Conservation (phyloP, 2,113 vertebrate genomes). For the Chaenocephalus aceratus region DNA sequence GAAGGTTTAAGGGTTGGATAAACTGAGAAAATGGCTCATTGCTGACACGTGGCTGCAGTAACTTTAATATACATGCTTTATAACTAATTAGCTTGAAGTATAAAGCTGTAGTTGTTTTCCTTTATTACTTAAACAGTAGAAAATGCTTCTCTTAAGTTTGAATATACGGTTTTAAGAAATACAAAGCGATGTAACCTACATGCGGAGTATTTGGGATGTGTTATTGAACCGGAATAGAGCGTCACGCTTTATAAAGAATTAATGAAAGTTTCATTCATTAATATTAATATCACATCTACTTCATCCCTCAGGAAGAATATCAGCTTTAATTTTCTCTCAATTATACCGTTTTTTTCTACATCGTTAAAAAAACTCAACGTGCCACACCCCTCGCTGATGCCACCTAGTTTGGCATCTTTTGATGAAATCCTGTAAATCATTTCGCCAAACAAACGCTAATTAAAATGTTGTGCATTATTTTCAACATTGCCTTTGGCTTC, state of each 20-base stretch:
- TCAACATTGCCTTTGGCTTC: conserved; percentile 2
- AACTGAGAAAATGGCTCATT: conserved; percentile 53
- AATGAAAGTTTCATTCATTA: conserved; percentile 14
- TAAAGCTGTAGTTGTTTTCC: background rate
- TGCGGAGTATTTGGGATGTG: conserved; percentile 12
- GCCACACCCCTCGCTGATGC: conserved; percentile 47
- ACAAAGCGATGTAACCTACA: background rate
- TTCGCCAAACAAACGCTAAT: conserved; percentile 11
- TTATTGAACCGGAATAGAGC: background rate
- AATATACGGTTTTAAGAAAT: conserved; percentile 1
- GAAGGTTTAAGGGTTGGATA: conserved; percentile 9
- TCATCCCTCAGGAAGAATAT: conserved; percentile 22
- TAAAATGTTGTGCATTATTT: conserved; percentile 21
- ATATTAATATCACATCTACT: conserved; percentile 1
- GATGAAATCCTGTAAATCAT: conserved; percentile 16
- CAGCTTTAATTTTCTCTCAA: conserved; percentile 24
- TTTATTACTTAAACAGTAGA: background rate
- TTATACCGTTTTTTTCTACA: conserved; percentile 38
- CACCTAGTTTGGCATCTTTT: conserved; percentile 25
- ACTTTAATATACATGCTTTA: conserved; percentile 28
- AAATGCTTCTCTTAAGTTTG: background rate
- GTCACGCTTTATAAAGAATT: background rate
- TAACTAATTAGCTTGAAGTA: background rate
- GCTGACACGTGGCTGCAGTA: conserved; percentile 75
- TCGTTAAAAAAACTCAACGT: conserved; percentile 28